Base-by-base conservation (phyloP, 2,797 vertebrate species). In the Sebastolobus altivelis region DNA sequence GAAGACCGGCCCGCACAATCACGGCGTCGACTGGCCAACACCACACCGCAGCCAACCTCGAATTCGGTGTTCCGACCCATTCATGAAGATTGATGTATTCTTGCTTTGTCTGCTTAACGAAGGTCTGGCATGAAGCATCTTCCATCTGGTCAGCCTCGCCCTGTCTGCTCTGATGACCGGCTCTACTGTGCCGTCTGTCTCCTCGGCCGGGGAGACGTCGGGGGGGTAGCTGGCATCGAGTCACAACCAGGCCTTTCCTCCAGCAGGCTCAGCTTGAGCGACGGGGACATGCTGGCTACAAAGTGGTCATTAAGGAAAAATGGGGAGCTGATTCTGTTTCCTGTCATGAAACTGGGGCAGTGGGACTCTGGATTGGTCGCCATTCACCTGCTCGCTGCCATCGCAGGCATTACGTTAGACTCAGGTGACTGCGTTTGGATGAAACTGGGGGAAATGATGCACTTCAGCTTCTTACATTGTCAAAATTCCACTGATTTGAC, bases 71-170 rank as follows among this genome's bases (percentile, higher is more conserved):
- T 72, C 20, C 27, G 10, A n/a, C 10, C 8, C 54, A 79, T 81
- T 77, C 72, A 54, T 71, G 25, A 75, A 75, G 72, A 77, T 54
- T 56, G 75, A 79, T 77, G 60, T 58, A 46, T 76, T 81, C 46
- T 66, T 29, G 70, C 72, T 76, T 83, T 81, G 60, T 82, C 55
- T 70, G 83, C 49, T 65, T 72, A 72, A 72, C 29, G 16, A 61
- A 63, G 9, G 55, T 61, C 76, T 88, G 82, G 78, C 69, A 63
- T 60, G 7, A 37, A 68, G 16, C 58, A n/a, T 31, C 73, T 55
- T 85, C 81, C 83, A 87, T 88, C 87, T 91, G 88, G 62, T 84
- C 75, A 71, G 80, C 38, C 75, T 82, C 69, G 46, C 81, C 82
- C 76, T 86, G 84, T 86, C 80, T 78, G 81, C 78, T 86, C 82